Percentiles rank a stretch among this genome's conserved stretches.
Conservation (phyloP, 2,797 vertebrate genomes). For the Takifugu ocellatus region DNA sequence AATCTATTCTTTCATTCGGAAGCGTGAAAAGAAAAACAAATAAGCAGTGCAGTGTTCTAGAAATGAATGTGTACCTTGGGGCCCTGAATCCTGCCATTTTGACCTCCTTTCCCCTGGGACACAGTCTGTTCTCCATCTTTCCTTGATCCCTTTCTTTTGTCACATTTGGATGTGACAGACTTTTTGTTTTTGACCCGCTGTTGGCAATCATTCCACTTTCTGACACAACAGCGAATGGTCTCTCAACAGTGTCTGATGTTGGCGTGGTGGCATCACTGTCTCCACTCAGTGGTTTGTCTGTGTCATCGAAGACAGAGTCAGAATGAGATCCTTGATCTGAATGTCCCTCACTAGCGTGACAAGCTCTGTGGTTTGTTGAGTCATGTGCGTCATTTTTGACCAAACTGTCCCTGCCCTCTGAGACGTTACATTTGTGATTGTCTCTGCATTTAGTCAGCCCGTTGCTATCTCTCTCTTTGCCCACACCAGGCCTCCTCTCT, state of each 20-base stretch:
- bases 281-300: conserved; percentile 60
- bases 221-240: conserved; percentile 26
- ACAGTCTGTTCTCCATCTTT: conserved; percentile 58
- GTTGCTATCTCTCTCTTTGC: conserved; percentile 72
- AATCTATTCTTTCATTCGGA: conserved; percentile 19
- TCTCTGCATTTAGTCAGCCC: conserved; percentile 46
- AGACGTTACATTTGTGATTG: conserved; percentile 42
- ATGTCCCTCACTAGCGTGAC: conserved; percentile 55
- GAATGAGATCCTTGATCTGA: conserved; percentile 69
- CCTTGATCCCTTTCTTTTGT: conserved; percentile 42
- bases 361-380: conserved; percentile 30
- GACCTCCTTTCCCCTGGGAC: conserved; percentile 71
- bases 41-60: neutral
- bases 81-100: conserved; percentile 75
- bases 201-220: conserved; percentile 24
- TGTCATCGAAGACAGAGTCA: conserved; percentile 70
- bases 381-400: conserved; percentile 31
- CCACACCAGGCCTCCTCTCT: conserved; percentile 76
- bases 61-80: conserved; percentile 61
- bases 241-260: conserved; percentile 47
- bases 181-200: conserved; percentile 32
- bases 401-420: conserved; percentile 32
- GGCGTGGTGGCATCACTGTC: conserved; percentile 57
- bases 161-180: conserved; percentile 26
- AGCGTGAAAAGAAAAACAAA: conserved; percentile 24